Percentiles rank a stretch among this genome's conserved stretches.
Evolutionary conservation across 2,888 invertebrate species (phyloP).

Genomic region (Hydrotaea cyrtoneurina): DNA sequence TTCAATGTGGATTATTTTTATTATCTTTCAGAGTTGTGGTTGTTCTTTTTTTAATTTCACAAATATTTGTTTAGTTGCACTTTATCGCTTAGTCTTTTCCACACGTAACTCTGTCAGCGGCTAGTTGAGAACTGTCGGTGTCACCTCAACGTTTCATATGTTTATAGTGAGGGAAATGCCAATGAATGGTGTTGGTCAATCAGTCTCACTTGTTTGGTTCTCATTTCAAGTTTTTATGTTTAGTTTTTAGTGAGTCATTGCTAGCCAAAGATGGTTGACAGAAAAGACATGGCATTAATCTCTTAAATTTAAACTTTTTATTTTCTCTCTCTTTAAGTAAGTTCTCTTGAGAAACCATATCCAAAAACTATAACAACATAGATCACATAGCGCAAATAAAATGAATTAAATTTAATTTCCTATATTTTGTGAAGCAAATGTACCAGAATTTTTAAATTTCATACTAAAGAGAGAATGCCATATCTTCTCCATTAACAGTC

Average conservation of each 20-base stretch:
- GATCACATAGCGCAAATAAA: too few species aligned
- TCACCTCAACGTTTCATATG: neutral
- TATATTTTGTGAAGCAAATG: too few species aligned
- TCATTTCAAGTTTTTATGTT: slow-evolving; percentile 14
- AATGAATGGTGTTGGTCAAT: too few species aligned
- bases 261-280: neutral
- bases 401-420: too few species aligned
- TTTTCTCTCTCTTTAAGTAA: too few species aligned
- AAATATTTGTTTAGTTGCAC: slow-evolving; percentile 2
- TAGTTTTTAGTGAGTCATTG: neutral
- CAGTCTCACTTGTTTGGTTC: neutral
- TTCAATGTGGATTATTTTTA: slow-evolving; percentile 15
- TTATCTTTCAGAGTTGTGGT: neutral
- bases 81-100: neutral
- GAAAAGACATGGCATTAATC: neutral
- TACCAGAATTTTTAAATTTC: too few species aligned
- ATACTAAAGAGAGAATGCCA: neutral
- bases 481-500: neutral
- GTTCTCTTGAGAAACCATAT: too few species aligned
- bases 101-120: neutral
- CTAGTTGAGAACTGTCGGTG: slow-evolving; percentile 1
- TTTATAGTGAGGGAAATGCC: neutral
- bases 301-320: neutral
- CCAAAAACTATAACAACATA: too few species aligned
- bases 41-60: slow-evolving; percentile 8